Evolutionary conservation across 1,140 invertebrate genomes (phyloP).

Genomic region (Drosophila bocqueti): DNA sequence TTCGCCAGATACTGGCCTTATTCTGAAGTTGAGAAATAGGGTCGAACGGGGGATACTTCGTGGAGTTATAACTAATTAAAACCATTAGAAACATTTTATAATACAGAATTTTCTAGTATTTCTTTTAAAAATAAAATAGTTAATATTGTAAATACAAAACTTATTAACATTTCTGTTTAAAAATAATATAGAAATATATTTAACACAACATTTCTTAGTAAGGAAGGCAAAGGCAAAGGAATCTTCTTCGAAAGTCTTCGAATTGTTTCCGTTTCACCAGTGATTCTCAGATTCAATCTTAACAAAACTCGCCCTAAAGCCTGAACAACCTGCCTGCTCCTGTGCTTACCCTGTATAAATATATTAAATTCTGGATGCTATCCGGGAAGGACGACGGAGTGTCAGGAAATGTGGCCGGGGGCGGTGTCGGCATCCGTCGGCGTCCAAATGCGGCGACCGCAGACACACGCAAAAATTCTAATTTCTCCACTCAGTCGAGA

Average conservation of each 20-base stretch:
- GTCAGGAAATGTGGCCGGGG: conserved; percentile 61
- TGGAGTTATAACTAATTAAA: not conserved
- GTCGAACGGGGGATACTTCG: conserved; percentile 4
- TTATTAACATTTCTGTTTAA: not conserved
- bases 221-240: too few relatives aligned
- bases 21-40: not conserved
- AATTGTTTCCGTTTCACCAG: not conserved
- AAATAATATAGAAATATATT: too few relatives aligned
- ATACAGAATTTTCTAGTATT: too few relatives aligned
- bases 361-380: conserved; percentile 73
- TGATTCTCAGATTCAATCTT: not conserved
- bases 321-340: not conserved
- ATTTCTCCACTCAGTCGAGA: conserved; percentile 70
- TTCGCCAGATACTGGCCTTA: conserved; percentile 29
- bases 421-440: conserved; percentile 64
- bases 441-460: conserved; percentile 72
- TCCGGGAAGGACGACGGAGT: conserved; percentile 21
- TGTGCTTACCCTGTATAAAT: conserved; percentile 58
- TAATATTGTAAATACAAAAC: too few relatives aligned
- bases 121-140: too few relatives aligned
- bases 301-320: not conserved
- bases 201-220: too few relatives aligned
- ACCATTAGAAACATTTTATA: not conserved
- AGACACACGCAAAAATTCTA: conserved; percentile 75
- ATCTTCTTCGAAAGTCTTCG: not conserved